Conservation (phyloP, 1,140 invertebrate species). For the Galleria mellonella region DNA sequence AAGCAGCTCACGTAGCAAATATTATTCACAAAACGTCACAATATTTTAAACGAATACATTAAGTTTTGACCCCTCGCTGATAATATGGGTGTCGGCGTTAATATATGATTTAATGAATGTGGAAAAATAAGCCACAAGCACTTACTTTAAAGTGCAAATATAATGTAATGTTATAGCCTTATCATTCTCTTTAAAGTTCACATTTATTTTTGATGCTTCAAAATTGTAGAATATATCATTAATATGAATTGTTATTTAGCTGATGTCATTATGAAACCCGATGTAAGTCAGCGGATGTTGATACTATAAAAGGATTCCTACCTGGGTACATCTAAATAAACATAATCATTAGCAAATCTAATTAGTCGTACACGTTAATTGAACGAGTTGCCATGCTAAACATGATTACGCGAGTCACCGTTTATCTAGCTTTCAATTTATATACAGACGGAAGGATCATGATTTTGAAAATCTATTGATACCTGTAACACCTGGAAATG, state of each 20-base stretch:
- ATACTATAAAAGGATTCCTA: slow-evolving; percentile 1
- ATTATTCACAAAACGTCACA: slow-evolving; percentile 57
- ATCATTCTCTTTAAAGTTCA: slow-evolving; percentile 6
- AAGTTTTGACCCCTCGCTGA: slow-evolving; percentile 45
- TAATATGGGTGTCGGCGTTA: slow-evolving; percentile 51
- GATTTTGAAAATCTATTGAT: slow-evolving; percentile 40
- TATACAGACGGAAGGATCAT: too few relatives aligned
- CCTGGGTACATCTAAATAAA: neutral
- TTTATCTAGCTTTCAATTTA: too few relatives aligned
- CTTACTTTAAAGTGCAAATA: slow-evolving; percentile 5
- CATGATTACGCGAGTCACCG: too few relatives aligned
- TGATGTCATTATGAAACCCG: neutral
- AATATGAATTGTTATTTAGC: too few relatives aligned
- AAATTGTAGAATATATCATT: neutral
- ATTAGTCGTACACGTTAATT: too few relatives aligned
- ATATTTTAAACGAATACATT: slow-evolving; percentile 61
- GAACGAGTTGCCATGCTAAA: too few relatives aligned
- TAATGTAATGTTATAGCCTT: neutral
- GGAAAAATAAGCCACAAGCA: slow-evolving; percentile 34
- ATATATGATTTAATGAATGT: slow-evolving; percentile 47
- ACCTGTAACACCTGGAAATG: slow-evolving; percentile 66
- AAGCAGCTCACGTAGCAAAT: slow-evolving; percentile 39
- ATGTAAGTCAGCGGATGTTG: neutral
- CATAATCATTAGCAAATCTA: too few relatives aligned
- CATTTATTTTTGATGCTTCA: neutral